Conservation (phyloP, 92 coral and sea anemone species). For the Galaxea fascicularis region DNA sequence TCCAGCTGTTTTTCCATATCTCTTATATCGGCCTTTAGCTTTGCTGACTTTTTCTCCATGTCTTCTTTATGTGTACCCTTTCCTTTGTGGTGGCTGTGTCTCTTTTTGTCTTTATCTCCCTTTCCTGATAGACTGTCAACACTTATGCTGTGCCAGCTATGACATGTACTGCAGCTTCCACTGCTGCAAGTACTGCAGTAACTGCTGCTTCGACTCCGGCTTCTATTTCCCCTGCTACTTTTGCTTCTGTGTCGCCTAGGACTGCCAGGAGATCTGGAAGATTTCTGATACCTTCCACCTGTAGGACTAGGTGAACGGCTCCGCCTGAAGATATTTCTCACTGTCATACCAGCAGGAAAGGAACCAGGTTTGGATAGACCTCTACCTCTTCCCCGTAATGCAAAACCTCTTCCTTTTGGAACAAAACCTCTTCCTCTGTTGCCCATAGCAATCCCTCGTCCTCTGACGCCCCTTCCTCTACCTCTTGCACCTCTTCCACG, state of each 20-base stretch:
- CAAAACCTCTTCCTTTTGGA: slow-evolving; percentile 31
- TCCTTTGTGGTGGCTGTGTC: background rate
- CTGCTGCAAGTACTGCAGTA: slow-evolving; percentile 70
- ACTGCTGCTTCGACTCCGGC: slow-evolving; percentile 72
- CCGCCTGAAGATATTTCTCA: slow-evolving; percentile 44
- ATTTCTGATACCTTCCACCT: background rate
- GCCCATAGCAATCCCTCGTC: slow-evolving; percentile 14
- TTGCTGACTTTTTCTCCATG: slow-evolving; percentile 19
- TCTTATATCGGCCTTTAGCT: slow-evolving; percentile 25
- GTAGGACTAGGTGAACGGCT: slow-evolving; percentile 21
- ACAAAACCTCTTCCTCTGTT: slow-evolving; percentile 29
- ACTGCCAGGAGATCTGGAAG: slow-evolving; percentile 37
- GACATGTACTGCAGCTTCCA: slow-evolving; percentile 63
- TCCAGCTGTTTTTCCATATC: slow-evolving; percentile 38
- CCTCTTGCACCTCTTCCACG: slow-evolving; percentile 37
- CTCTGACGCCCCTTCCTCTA: slow-evolving; percentile 37
- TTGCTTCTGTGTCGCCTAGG: slow-evolving; percentile 21
- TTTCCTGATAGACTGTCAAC: slow-evolving; percentile 22
- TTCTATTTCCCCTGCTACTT: slow-evolving; percentile 36
- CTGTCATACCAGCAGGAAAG: slow-evolving; percentile 16
- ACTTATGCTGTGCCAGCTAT: slow-evolving; percentile 40
- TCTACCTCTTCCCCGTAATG: slow-evolving; percentile 39
- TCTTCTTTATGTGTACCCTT: background rate
- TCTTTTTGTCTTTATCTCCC: slow-evolving; percentile 5
- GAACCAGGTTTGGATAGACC: background rate